Conservation (phyloP, 2,888 invertebrate species). For the Cecidostiba fungosa region DNA sequence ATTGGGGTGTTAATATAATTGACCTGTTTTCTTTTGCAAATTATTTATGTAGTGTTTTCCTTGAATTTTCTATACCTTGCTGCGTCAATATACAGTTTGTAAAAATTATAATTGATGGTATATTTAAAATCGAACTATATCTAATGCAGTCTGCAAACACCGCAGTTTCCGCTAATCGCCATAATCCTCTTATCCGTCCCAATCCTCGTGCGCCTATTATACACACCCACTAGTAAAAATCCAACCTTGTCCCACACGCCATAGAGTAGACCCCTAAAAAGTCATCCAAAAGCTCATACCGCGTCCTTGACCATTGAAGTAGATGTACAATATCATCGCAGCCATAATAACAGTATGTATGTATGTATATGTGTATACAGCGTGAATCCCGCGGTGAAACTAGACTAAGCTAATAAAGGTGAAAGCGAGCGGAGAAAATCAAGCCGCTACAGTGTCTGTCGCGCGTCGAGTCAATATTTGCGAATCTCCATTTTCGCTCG, state of each 20-base stretch:
- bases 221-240: neutral
- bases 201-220: neutral
- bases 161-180: neutral
- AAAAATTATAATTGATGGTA: too few species aligned
- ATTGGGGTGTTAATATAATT: neutral
- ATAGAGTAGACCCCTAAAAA: neutral
- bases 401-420: constrained; percentile 42
- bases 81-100: too few species aligned
- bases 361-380: neutral
- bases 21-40: too few species aligned
- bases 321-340: neutral
- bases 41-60: too few species aligned
- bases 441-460: neutral
- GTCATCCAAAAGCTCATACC: neutral
- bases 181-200: neutral
- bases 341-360: neutral
- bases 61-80: too few species aligned
- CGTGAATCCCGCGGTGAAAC: neutral
- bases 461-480: constrained; percentile 46
- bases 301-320: neutral
- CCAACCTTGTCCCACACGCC: neutral
- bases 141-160: neutral
- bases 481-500: constrained; percentile 29
- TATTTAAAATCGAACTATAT: neutral
- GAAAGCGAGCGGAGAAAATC: constrained; percentile 40